Evolutionary conservation across 2,888 invertebrate genomes (phyloP).

Genomic region (Ormia ochracea): DNA sequence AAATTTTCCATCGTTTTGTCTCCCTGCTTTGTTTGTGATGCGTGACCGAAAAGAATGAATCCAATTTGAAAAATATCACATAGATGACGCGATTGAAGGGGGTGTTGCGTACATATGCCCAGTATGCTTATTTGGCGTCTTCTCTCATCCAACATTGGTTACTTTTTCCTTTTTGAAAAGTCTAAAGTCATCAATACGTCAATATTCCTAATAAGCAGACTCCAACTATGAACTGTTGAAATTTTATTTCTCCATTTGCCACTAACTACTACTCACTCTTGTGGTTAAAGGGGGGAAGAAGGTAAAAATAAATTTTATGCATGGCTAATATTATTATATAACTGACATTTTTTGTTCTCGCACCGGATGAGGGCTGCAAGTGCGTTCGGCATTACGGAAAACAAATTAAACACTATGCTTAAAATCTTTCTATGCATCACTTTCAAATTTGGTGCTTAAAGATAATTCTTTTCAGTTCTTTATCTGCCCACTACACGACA

Average conservation of each 20-base stretch:
- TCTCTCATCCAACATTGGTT: too few species aligned
- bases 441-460: slow-evolving; percentile 54
- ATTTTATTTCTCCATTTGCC: slow-evolving; percentile 21
- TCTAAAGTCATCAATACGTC: too few species aligned
- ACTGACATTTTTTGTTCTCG: slow-evolving; percentile 15
- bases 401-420: slow-evolving; percentile 47
- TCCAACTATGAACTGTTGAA: slow-evolving; percentile 42
- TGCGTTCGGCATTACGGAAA: slow-evolving; percentile 55
- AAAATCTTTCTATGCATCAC: slow-evolving; percentile 54
- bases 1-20: too few species aligned
- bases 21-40: too few species aligned
- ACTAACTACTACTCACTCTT: slow-evolving; percentile 2
- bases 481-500: background rate
- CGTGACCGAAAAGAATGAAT: too few species aligned
- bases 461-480: background rate
- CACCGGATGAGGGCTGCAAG: background rate
- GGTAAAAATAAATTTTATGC: background rate
- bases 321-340: slow-evolving; percentile 43
- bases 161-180: too few species aligned
- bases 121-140: too few species aligned
- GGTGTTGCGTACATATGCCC: too few species aligned
- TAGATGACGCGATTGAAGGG: too few species aligned
- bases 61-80: too few species aligned
- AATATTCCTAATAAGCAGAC: slow-evolving; percentile 50
- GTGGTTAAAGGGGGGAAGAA: too few species aligned